Evolutionary conservation across 2,113 vertebrate species (phyloP), one percentile per base, ranked within the genome.

Genomic region (Austrofundulus limnaeus): DNA sequence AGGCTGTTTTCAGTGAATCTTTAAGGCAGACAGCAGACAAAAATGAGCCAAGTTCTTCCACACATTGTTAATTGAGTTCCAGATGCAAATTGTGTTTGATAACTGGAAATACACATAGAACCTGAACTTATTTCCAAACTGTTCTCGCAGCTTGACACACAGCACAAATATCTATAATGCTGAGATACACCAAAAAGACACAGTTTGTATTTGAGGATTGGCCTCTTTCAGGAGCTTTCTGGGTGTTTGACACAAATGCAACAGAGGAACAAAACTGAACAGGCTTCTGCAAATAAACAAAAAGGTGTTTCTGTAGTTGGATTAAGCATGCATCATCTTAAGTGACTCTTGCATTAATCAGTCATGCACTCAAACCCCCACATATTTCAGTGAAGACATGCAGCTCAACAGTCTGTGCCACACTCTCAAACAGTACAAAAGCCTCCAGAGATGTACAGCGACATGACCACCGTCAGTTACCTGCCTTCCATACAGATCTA

Each of bases 281-380:
- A 43, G 52, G 9, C 42, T 28, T n/a, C 25, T 48, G 24, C 1
- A 38, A 56, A 83, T 73, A 50, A 81, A 85, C n/a, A n/a, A n/a
- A n/a, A n/a, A n/a, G n/a, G n/a, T n/a, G n/a, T n/a, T n/a, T n/a
- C n/a, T n/a, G n/a, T n/a, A n/a, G n/a, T n/a, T n/a, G n/a, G n/a
- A n/a, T n/a, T n/a, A n/a, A n/a, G n/a, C n/a, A n/a, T n/a, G n/a
- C n/a, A n/a, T n/a, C n/a, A n/a, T n/a, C n/a, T n/a, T n/a, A n/a
- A n/a, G n/a, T n/a, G n/a, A n/a, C n/a, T n/a, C n/a, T n/a, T n/a
- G n/a, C n/a, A n/a, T n/a, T n/a, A n/a, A n/a, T n/a, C n/a, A n/a
- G n/a, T n/a, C n/a, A n/a, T n/a, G n/a, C n/a, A n/a, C n/a, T n/a
- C n/a, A n/a, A n/a, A n/a, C n/a, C n/a, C n/a, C n/a, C n/a, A n/a